Conservation (phyloP, 2,797 vertebrate genomes). For the Salarias fasciatus region DNA sequence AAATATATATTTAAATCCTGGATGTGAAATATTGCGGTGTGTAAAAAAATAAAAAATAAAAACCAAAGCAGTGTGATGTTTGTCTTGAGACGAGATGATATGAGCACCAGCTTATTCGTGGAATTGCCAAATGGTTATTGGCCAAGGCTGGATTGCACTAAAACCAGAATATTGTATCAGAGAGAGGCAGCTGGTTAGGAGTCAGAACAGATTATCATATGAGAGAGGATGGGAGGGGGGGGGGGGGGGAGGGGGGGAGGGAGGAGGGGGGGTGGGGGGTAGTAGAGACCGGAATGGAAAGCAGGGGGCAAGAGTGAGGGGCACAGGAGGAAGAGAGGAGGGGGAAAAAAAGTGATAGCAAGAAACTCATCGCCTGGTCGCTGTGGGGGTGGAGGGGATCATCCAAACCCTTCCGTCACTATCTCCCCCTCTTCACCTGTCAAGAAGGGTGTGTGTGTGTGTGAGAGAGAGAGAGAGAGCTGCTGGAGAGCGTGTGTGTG, state of each 20-base stretch:
- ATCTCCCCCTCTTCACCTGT: slow-evolving; percentile 79
- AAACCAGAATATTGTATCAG: slow-evolving; percentile 86
- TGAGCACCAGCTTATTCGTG: slow-evolving; percentile 76
- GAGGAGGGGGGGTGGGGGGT: slow-evolving; percentile 36
- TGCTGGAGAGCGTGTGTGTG: too few relatives aligned
- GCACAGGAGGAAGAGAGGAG: slow-evolving; percentile 43
- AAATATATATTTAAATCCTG: slow-evolving; percentile 38
- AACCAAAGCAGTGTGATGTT: slow-evolving; percentile 65
- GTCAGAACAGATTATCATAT: slow-evolving; percentile 86
- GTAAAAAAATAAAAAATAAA: too few relatives aligned
- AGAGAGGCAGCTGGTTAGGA: slow-evolving; percentile 85
- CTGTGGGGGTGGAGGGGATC: slow-evolving; percentile 77
- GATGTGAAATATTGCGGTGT: slow-evolving; percentile 46
- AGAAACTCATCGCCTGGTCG: slow-evolving; percentile 78
- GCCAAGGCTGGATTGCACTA: slow-evolving; percentile 83
- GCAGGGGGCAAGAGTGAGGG: slow-evolving; percentile 62
- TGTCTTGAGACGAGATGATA: slow-evolving; percentile 71
- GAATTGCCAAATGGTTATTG: slow-evolving; percentile 82
- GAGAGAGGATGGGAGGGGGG: slow-evolving; percentile 77
- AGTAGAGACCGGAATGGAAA: slow-evolving; percentile 61
- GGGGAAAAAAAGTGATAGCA: slow-evolving; percentile 58
- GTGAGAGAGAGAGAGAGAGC: slow-evolving; percentile 41
- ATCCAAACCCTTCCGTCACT: slow-evolving; percentile 71
- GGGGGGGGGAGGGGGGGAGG: slow-evolving; percentile 47
- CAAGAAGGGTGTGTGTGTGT: slow-evolving; percentile 61